Conservation (phyloP, 2,113 vertebrate species). For the Acrocephalus arundinaceus region DNA sequence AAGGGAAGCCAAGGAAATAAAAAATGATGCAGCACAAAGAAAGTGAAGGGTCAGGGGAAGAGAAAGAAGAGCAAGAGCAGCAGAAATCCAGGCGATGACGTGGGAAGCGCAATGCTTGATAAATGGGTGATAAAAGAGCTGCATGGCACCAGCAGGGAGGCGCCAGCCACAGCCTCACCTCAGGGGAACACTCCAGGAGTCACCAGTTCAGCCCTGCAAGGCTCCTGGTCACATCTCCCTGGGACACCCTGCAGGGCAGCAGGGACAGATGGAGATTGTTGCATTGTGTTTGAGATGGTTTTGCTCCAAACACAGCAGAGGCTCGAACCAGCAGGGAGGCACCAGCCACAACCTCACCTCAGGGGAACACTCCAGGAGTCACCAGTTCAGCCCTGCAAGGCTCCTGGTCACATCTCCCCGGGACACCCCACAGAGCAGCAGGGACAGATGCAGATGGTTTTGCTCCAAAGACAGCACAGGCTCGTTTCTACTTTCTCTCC, state of each 20-base stretch:
- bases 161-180: rapidly evolving
- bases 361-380: rapidly evolving
- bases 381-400: background rate
- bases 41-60: background rate
- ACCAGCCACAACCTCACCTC: rapidly evolving
- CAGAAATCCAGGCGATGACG: background rate
- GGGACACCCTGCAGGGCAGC: background rate
- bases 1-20: background rate
- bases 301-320: background rate
- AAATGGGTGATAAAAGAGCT: background rate
- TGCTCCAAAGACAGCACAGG: background rate
- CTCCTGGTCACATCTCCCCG: background rate
- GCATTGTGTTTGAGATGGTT: too few species aligned
- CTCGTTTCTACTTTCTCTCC: background rate
- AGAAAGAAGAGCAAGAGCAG: background rate
- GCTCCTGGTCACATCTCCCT: background rate
- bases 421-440: background rate
- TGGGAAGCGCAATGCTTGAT: rapidly evolving
- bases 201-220: background rate
- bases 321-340: background rate
- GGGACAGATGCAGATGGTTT: background rate
- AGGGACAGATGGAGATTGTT: background rate
- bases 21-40: background rate
- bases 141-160: background rate
- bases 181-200: rapidly evolving